These are phyloP conservation scores for Chionoecetes opilio DNA, from an alignment of 1,140 invertebrate species.

Conservation along the genomic window DNA sequence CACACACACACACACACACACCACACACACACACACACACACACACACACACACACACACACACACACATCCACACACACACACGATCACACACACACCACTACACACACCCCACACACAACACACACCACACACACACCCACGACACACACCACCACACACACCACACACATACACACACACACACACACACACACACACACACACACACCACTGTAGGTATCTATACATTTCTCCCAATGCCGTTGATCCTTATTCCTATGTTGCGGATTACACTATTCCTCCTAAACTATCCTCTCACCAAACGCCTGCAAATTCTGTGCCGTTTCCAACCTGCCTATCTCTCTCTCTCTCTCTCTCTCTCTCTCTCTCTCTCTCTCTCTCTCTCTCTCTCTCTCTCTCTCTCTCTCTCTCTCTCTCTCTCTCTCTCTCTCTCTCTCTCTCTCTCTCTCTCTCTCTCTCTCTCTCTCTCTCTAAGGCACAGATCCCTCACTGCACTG, in stretches of 20 bases:
- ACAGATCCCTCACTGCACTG: constrained; percentile 16
- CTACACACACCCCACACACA: too few relatives aligned
- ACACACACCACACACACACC: not conserved
- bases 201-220: not conserved
- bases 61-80: too few relatives aligned
- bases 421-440: constrained; percentile 40
- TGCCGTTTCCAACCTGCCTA: not conserved
- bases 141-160: constrained; percentile 24
- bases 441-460: not conserved
- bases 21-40: not conserved
- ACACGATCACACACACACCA: too few relatives aligned
- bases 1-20: constrained; percentile 27
- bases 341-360: constrained; percentile 61
- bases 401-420: constrained; percentile 50
- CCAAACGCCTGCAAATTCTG: constrained; percentile 38
- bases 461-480: not conserved
- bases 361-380: not conserved
- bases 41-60: too few relatives aligned
- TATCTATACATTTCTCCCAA: constrained; percentile 56
- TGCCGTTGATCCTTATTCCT: constrained; percentile 52
- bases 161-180: constrained; percentile 15
- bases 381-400: constrained; percentile 15
- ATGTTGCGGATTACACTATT: constrained; percentile 47
- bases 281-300: constrained; percentile 41
- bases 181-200: constrained; percentile 27